Evolutionary conservation across 1,140 invertebrate species (phyloP).

Genomic region (Cryptotermes secundus): DNA sequence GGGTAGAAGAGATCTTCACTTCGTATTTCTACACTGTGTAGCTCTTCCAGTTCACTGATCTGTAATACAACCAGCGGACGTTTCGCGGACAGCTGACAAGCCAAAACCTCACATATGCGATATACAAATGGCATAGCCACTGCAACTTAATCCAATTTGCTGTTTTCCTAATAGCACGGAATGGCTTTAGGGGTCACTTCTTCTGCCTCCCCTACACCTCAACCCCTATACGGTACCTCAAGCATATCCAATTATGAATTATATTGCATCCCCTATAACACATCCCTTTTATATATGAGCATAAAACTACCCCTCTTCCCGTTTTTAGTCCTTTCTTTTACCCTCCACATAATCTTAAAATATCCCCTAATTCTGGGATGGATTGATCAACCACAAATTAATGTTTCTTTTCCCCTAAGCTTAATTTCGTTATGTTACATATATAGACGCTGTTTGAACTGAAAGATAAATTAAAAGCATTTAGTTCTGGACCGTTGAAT

Average conservation of each 20-base stretch:
- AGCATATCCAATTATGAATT: slow-evolving; percentile 10
- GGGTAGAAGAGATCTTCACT: too few relatives aligned
- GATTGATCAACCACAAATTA: background rate
- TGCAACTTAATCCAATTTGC: slow-evolving; percentile 2
- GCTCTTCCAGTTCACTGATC: background rate
- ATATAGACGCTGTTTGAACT: background rate
- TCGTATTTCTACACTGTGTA: too few relatives aligned
- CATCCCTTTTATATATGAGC: background rate
- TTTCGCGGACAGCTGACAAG: background rate
- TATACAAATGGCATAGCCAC: background rate
- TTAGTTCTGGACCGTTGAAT: too few relatives aligned
- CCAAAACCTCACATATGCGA: slow-evolving; percentile 3
- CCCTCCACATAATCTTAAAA: slow-evolving; percentile 2
- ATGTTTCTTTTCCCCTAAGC: background rate
- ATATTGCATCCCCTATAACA: background rate
- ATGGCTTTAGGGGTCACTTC: slow-evolving; percentile 6
- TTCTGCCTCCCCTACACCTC: background rate
- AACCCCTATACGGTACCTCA: background rate
- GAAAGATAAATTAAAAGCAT: background rate
- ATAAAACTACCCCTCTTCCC: background rate
- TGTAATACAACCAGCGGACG: background rate
- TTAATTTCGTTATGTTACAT: background rate
- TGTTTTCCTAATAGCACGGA: slow-evolving; percentile 2
- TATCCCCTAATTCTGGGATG: background rate
- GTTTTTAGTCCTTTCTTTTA: background rate